Evolutionary conservation across 2,113 vertebrate genomes (phyloP).

Genomic region (Hydrolagus affinis): DNA sequence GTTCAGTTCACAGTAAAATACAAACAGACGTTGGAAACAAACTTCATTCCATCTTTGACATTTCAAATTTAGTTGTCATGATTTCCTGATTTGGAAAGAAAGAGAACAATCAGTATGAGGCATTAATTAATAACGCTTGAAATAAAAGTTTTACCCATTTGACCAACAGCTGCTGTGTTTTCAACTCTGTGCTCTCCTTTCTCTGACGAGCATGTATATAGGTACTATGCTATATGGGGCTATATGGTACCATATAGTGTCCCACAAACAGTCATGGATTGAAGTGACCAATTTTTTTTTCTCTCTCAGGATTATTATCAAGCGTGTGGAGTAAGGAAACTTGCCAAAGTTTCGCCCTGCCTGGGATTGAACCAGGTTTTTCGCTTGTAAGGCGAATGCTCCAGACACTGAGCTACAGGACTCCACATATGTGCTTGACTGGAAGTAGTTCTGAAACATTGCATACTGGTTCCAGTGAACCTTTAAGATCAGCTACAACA

Average conservation of each 20-base stretch:
- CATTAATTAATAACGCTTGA: background rate
- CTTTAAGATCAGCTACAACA: background rate
- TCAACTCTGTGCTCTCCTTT: background rate
- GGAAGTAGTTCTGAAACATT: too few relatives aligned
- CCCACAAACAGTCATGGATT: too few relatives aligned
- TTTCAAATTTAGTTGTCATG: constrained; percentile 80
- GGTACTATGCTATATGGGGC: too few relatives aligned
- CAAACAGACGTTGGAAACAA: background rate
- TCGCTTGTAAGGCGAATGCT: too few relatives aligned
- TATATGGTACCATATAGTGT: too few relatives aligned
- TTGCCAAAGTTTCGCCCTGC: too few relatives aligned
- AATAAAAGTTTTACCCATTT: background rate
- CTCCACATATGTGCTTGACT: too few relatives aligned
- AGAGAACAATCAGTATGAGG: background rate
- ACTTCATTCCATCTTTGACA: constrained; percentile 73
- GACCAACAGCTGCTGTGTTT: background rate
- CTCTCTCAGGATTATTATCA: background rate
- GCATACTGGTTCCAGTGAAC: background rate
- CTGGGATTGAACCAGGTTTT: too few relatives aligned
- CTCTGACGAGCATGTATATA: background rate
- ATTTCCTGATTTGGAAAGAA: constrained; percentile 59
- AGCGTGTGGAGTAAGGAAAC: background rate
- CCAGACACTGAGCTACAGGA: too few relatives aligned
- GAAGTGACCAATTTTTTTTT: too few relatives aligned
- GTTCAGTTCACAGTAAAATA: constrained; percentile 1